phyloP scores from a whole-genome alignment of 2,113 vertebrate species.

The Coptodon rendalli region DNA sequence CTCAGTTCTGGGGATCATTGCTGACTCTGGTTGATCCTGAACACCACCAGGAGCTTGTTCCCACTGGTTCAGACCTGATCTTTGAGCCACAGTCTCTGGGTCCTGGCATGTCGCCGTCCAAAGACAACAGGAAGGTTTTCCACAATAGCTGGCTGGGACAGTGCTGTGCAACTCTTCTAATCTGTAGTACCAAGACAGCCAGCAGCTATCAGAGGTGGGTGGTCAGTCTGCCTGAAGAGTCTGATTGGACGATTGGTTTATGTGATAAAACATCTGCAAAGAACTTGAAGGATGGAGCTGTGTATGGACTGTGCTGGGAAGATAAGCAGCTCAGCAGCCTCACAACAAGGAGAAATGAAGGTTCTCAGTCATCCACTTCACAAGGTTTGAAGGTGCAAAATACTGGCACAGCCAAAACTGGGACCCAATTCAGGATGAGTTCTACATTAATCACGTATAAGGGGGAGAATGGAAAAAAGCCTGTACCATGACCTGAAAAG shows the following conservation, averaged over 20 bases:
- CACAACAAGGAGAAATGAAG: too few species aligned
- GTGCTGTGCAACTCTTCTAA: too few species aligned
- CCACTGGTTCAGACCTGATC: neutral
- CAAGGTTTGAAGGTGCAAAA: too few species aligned
- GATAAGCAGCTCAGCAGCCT: too few species aligned
- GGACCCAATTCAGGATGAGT: slow-evolving; percentile 25
- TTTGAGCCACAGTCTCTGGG: neutral
- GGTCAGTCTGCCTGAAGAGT: neutral
- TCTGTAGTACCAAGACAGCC: too few species aligned
- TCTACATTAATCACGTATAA: too few species aligned
- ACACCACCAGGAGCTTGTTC: neutral
- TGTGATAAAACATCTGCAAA: neutral
- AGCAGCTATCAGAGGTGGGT: neutral
- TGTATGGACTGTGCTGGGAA: neutral
- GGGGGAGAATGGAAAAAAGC: fast-evolving
- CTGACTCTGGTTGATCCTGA: too few species aligned
- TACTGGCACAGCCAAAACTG: too few species aligned
- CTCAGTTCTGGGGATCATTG: too few species aligned
- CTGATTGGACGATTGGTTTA: slow-evolving; percentile 24
- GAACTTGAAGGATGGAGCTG: fast-evolving
- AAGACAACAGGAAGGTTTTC: slow-evolving; percentile 31
- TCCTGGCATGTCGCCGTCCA: slow-evolving; percentile 19
- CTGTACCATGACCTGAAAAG: too few species aligned
- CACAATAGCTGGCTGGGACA: neutral
- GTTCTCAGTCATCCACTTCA: neutral